A percentile compares a stretch with the other conserved stretches of the same genome.
Conservation (phyloP, 2,113 vertebrate species). For the Anser cygnoides region DNA sequence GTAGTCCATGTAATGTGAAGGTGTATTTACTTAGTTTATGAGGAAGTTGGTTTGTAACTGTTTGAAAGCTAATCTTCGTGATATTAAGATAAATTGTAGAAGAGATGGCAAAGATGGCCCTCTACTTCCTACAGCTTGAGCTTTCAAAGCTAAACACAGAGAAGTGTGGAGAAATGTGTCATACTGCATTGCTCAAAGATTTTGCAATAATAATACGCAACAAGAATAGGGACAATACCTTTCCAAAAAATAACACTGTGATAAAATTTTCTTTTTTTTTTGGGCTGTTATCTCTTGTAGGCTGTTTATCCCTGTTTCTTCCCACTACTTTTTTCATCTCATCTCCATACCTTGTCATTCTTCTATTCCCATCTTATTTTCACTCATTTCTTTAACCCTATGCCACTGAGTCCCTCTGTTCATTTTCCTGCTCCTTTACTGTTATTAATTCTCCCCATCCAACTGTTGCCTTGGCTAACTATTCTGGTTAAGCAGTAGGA, state of each 20-base stretch:
- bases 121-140: neutral
- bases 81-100: neutral
- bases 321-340: neutral
- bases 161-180: neutral
- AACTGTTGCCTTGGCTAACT: constrained; percentile 63
- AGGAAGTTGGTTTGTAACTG: neutral
- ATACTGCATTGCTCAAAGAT: neutral
- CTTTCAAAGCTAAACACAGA: neutral
- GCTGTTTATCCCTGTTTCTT: neutral
- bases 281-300: too few relatives aligned
- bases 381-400: constrained; percentile 21
- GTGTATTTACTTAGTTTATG: neutral
- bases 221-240: neutral
- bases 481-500: constrained; percentile 31
- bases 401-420: constrained; percentile 30
- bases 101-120: neutral
- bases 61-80: neutral
- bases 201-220: neutral
- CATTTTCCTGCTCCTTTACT: constrained; percentile 33
- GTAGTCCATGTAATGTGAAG: neutral
- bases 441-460: constrained; percentile 59
- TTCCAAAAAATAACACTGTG: neutral
- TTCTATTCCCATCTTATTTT: neutral
- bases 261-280: neutral
- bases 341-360: neutral